Base-by-base conservation (phyloP, 2,797 vertebrate genomes). In the Clarias platycephalus region DNA sequence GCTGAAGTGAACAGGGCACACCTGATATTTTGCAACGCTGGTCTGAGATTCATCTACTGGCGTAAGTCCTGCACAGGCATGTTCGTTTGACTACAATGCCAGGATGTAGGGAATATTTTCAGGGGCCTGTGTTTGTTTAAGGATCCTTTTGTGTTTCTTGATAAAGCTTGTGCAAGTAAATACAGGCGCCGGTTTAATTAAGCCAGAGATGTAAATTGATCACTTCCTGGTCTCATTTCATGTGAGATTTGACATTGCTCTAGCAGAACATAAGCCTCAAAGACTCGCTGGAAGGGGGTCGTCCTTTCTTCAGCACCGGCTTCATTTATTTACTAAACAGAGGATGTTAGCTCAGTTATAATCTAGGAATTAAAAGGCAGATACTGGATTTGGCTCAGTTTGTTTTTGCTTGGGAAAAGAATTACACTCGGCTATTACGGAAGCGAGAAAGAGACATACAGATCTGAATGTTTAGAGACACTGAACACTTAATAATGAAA, bases 41-140 rank as follows among this genome's bases (percentile, higher is more conserved):
- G 85, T 66, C 74, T 85, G 77, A 89, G 70, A 76, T 95, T 95
- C 93, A 95, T 93, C 91, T 88, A 92, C 93, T 95, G 95, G 93
- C 94, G 94, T 91, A 66, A 58, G 91, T 95, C 95, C 92, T 96
- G 97, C 96, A 93, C 91, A 91, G 97, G 95, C 97, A 95, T 95
- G 97, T 96, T 96, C 94, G 26, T 95, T 92, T 83, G 94, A 96
- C 94, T 94, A 96, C 95, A 96, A 95, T 95, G 93, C 95, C 95
- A 94, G 90, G 93, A 92, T 94, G 95, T 94, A 93, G 95, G 95
- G 94, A 95, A 95, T 95, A 92, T 94, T 95, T 96, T 96, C 95
- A 31, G 90, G 88, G 95, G 96, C 95, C 92, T 94, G 85, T 80
- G 94, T 95, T 91, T 94, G 93, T 97, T 96, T 95, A 95, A 97